Evolutionary conservation across 64 coral and sea anemone species (phyloP).

Genomic region (Stichodactyla helianthus): DNA sequence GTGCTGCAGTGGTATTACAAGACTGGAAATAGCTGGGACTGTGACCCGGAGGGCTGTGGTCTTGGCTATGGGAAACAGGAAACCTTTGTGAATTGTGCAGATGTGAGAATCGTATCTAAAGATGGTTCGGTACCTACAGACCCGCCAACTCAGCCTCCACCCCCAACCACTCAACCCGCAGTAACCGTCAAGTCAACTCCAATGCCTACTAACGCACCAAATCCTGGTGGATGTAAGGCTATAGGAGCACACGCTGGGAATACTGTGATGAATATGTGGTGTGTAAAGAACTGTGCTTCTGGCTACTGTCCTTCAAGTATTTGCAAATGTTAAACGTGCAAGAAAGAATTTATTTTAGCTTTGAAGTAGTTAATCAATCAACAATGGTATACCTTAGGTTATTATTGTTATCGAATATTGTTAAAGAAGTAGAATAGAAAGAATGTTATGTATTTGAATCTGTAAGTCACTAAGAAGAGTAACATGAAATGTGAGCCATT

Average conservation of each 20-base stretch:
- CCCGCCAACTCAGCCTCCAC: slow-evolving; percentile 27
- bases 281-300: slow-evolving; percentile 17
- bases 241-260: background rate
- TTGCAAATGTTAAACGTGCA: slow-evolving; percentile 3
- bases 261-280: slow-evolving; percentile 46
- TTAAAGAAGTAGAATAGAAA: too few relatives aligned
- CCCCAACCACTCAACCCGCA: slow-evolving; percentile 1
- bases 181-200: background rate
- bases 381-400: too few relatives aligned
- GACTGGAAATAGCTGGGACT: slow-evolving; percentile 59
- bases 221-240: slow-evolving; percentile 41
- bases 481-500: too few relatives aligned
- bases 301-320: slow-evolving; percentile 38
- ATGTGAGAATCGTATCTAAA: slow-evolving; percentile 41
- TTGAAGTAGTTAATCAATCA: too few relatives aligned
- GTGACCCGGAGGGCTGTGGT: slow-evolving; percentile 11
- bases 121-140: slow-evolving; percentile 34
- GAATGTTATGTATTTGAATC: too few relatives aligned
- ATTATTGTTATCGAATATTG: too few relatives aligned
- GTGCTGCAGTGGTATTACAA: slow-evolving; percentile 80
- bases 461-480: too few relatives aligned
- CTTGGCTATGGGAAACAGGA: slow-evolving; percentile 42
- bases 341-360: too few relatives aligned
- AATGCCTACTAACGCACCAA: slow-evolving; percentile 26
- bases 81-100: slow-evolving; percentile 63